A percentile compares a stretch with the other conserved stretches of the same genome.
These are phyloP conservation scores for Drosophila bunnanda DNA, from an alignment of 2,888 invertebrate genomes.

Conservation along the genomic window DNA sequence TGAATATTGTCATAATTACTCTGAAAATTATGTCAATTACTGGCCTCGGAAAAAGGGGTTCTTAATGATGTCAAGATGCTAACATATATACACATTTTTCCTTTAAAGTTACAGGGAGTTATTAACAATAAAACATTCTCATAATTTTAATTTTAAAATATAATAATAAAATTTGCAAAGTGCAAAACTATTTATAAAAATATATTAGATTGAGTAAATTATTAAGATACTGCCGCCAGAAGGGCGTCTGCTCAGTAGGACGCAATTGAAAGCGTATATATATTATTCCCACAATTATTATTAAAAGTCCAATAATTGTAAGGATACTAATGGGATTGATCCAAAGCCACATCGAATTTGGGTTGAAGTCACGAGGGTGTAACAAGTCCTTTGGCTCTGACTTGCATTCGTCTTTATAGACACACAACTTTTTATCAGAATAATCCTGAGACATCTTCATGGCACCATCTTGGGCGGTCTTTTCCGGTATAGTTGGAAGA, in stretches of 20 bases:
- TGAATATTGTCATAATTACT: slow-evolving; percentile 55
- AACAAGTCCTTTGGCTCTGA: background rate
- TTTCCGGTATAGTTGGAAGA: background rate
- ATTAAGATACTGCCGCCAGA: background rate
- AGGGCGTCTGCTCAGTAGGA: background rate
- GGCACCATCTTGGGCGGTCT: background rate
- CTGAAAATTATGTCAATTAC: slow-evolving; percentile 49
- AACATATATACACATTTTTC: too few species aligned
- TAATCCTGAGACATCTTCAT: background rate
- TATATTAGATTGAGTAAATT: background rate
- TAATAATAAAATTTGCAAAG: background rate
- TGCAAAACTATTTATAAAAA: background rate
- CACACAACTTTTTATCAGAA: background rate
- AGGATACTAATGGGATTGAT: background rate
- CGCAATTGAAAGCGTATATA: background rate
- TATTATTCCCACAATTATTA: background rate
- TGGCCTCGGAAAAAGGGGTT: background rate
- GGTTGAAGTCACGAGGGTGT: background rate
- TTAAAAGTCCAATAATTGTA: background rate
- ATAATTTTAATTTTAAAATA: background rate
- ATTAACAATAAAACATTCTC: background rate
- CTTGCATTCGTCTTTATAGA: background rate
- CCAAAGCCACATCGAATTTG: background rate
- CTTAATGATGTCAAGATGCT: slow-evolving; percentile 17
- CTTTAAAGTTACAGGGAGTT: background rate